Percentiles rank a stretch among this genome's conserved stretches.
These are phyloP conservation scores for Perdita meconis DNA, from an alignment of 2,888 invertebrate genomes.

Conservation along the genomic window DNA sequence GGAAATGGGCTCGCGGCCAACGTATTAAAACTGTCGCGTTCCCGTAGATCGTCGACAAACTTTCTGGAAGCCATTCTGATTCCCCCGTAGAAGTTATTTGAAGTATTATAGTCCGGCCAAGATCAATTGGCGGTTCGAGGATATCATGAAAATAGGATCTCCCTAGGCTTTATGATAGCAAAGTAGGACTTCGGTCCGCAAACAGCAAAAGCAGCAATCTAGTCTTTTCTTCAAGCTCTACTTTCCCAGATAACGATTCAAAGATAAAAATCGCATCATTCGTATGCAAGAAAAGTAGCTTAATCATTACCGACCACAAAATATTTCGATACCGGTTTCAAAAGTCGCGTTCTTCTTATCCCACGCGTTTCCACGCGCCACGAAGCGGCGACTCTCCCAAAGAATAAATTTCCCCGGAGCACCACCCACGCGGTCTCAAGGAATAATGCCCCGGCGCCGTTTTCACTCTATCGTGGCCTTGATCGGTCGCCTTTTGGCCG, in stretches of 20 bases:
- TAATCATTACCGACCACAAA: too few species aligned
- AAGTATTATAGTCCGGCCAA: not conserved
- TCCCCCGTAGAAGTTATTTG: not conserved
- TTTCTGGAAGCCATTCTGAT: not conserved
- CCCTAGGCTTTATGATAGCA: too few species aligned
- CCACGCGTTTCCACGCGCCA: constrained; percentile 13
- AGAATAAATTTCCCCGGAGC: constrained; percentile 31
- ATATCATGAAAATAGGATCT: not conserved
- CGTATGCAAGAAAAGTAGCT: too few species aligned
- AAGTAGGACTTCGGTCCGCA: too few species aligned
- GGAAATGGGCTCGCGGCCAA: constrained; percentile 3
- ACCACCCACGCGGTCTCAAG: constrained; percentile 31
- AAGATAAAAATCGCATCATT: too few species aligned
- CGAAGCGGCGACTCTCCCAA: constrained; percentile 21
- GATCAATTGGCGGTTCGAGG: not conserved
- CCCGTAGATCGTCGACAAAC: not conserved
- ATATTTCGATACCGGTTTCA: too few species aligned
- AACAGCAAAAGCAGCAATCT: too few species aligned
- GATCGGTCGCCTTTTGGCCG: constrained; percentile 36
- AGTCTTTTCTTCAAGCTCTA: not conserved
- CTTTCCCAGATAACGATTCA: too few species aligned
- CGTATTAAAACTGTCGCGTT: not conserved
- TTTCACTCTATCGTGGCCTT: constrained; percentile 50
- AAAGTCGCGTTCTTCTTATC: too few species aligned
- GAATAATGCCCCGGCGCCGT: constrained; percentile 38